Percentiles rank a stretch among this genome's conserved stretches.
Evolutionary conservation across 2,113 vertebrate species (phyloP).

Genomic region (human (Homo sapiens)): GRCh38 chr13:27639001-27639500

Average conservation of each 20-base stretch:
- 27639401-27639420: slow-evolving; percentile 42
- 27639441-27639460: background rate
- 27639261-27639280: slow-evolving; percentile 25
- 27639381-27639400: background rate
- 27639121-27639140: background rate
- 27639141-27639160: slow-evolving; percentile 2
- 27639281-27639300: slow-evolving; percentile 32
- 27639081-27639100: slow-evolving; percentile 7
- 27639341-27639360: background rate
- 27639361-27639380: background rate
- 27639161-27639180: slow-evolving; percentile 23
- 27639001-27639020: background rate
- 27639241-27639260: slow-evolving; percentile 23
- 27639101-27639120: slow-evolving; percentile 19
- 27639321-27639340: background rate
- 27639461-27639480: slow-evolving; percentile 17
- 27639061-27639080: background rate
- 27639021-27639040: slow-evolving; percentile 18
- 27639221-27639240: background rate
- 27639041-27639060: slow-evolving; percentile 23
- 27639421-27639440: background rate
- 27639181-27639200: slow-evolving; percentile 33
- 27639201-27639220: slow-evolving; percentile 41
- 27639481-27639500: background rate
- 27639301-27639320: background rate